Conservation (phyloP, 2,888 invertebrate genomes). For the Drymonia ruficornis region DNA sequence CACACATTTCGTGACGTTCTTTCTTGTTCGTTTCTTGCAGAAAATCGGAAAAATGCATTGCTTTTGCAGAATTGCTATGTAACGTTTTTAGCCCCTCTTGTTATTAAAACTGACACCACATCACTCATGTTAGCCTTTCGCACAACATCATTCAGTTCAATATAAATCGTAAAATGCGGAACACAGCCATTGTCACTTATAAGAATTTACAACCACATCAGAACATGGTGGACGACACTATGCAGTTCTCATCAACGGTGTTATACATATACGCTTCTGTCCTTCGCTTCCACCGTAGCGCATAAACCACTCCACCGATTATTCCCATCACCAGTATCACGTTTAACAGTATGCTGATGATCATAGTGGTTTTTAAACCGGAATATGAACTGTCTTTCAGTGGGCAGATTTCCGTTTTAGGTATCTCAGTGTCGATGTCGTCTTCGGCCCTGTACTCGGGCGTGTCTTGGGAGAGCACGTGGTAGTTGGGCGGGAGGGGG, state of each 20-base stretch:
- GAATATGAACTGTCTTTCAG: constrained; percentile 10
- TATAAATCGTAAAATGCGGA: too few relatives aligned
- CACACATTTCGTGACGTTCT: too few relatives aligned
- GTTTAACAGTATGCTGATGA: constrained; percentile 60
- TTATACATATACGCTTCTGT: constrained; percentile 52
- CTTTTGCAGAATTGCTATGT: too few relatives aligned
- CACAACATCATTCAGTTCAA: not conserved
- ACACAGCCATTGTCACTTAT: not conserved
- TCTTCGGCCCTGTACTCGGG: constrained; percentile 31
- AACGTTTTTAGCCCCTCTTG: too few relatives aligned
- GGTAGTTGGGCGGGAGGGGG: constrained; percentile 43
- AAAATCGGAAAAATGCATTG: too few relatives aligned
- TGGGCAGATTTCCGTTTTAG: not conserved
- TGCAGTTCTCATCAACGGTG: constrained; percentile 49
- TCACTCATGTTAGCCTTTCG: not conserved
- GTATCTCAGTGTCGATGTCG: constrained; percentile 21
- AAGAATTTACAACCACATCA: constrained; percentile 10
- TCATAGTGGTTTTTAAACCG: constrained; percentile 42
- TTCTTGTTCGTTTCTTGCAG: too few relatives aligned
- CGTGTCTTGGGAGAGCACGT: constrained; percentile 27
- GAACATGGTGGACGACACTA: constrained; percentile 39
- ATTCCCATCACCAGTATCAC: constrained; percentile 50
- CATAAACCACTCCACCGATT: constrained; percentile 44
- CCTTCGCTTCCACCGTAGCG: constrained; percentile 51
- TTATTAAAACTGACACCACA: constrained; percentile 4